phyloP scores from a whole-genome alignment of 2,113 vertebrate genomes.

The Tragelaphus buxtoni region DNA sequence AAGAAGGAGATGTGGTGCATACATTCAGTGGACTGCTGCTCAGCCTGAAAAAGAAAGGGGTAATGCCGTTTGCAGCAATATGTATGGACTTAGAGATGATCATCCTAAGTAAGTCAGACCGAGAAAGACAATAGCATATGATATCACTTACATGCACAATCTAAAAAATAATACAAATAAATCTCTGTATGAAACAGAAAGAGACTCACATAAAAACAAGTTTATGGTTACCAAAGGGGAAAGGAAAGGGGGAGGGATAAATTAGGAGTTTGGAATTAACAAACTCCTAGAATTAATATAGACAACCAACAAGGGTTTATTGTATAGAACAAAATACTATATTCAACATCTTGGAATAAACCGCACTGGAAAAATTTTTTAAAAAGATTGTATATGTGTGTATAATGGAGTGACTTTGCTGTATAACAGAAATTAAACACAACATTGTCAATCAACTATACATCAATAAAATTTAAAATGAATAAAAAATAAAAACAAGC shows the following conservation, averaged over 20 bases:
- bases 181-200: background rate
- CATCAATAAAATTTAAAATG: background rate
- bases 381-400: background rate
- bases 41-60: background rate
- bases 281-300: background rate
- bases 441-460: background rate
- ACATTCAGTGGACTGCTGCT: rapidly evolving
- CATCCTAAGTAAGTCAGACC: background rate
- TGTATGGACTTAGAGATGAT: background rate
- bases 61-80: background rate
- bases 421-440: background rate
- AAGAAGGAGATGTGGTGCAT: background rate
- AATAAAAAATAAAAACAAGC: background rate
- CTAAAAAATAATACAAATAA: background rate
- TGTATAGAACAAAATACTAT: background rate
- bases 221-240: background rate
- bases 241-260: background rate
- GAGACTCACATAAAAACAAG: background rate
- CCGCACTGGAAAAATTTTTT: background rate
- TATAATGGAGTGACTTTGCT: background rate
- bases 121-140: background rate
- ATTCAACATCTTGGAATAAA: background rate
- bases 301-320: background rate
- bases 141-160: background rate
- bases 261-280: background rate